Percentiles rank a stretch among this genome's conserved stretches.
Evolutionary conservation across 2,113 vertebrate genomes (phyloP).

Genomic region (Cyanoramphus novaezelandiae): DNA sequence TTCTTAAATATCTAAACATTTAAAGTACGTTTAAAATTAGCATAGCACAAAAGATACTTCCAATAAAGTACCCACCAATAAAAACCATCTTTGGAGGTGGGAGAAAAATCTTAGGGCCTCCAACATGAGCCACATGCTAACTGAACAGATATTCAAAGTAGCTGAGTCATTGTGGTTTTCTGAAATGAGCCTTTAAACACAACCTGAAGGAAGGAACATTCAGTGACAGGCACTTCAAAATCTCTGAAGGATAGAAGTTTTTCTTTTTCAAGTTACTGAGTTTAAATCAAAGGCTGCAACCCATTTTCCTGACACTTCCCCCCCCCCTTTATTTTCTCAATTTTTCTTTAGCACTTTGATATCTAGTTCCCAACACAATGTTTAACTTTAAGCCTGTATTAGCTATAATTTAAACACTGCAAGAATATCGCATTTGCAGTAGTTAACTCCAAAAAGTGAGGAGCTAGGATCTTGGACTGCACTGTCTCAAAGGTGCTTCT

Average conservation of each 20-base stretch:
- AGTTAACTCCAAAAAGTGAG: not conserved
- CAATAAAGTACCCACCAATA: not conserved
- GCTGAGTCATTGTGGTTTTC: constrained; percentile 9
- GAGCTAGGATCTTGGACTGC: not conserved
- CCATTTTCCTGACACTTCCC: not conserved
- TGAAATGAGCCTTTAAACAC: not conserved
- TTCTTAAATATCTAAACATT: not conserved
- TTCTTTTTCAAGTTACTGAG: not conserved
- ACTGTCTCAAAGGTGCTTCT: not conserved
- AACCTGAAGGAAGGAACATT: not conserved
- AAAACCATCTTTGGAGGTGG: not conserved
- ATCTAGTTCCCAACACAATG: not conserved
- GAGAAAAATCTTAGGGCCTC: not conserved
- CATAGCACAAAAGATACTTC: not conserved
- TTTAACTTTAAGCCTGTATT: not conserved
- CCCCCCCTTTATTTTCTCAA: not conserved
- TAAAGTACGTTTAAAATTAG: not conserved
- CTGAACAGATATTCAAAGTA: constrained; percentile 12
- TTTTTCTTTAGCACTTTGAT: not conserved
- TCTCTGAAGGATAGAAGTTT: not conserved
- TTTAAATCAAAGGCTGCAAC: not conserved
- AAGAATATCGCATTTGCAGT: not conserved
- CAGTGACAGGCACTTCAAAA: not conserved
- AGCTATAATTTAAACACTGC: not conserved
- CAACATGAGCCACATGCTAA: not conserved